phyloP scores from a whole-genome alignment of 2,113 vertebrate genomes.

The Coracopsis vasa region DNA sequence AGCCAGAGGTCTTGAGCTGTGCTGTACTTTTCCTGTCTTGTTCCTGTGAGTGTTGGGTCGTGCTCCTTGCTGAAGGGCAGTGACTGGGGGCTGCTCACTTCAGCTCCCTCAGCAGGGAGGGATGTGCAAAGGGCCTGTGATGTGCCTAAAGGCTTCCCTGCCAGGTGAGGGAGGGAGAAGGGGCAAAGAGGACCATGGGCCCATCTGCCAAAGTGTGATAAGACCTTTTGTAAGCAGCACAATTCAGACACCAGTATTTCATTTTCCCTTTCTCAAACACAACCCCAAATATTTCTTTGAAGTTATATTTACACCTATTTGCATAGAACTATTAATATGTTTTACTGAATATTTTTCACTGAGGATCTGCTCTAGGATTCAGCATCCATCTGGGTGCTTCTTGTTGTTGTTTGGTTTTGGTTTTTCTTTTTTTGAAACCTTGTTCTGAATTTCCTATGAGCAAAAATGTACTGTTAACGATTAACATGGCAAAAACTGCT shows the following conservation, averaged over 20 bases:
- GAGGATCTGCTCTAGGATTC: background rate
- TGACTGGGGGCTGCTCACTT: accelerated
- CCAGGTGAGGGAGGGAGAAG: background rate
- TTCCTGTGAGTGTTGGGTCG: accelerated
- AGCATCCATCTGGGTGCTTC: background rate
- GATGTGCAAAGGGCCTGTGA: accelerated
- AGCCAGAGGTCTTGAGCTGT: background rate
- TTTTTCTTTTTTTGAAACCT: background rate
- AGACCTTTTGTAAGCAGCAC: background rate
- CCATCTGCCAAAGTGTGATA: accelerated
- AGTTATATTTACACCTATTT: background rate
- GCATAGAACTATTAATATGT: background rate
- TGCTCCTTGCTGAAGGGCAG: background rate
- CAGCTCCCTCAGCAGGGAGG: accelerated
- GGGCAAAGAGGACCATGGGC: too few relatives aligned
- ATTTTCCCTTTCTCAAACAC: background rate
- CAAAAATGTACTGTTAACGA: background rate
- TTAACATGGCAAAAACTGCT: background rate
- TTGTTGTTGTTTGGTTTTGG: background rate
- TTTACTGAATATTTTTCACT: background rate
- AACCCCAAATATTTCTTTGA: background rate
- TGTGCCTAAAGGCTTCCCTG: background rate
- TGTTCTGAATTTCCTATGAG: background rate
- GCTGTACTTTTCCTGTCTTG: background rate
- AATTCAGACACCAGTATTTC: background rate